phyloP scores from a whole-genome alignment of 2,888 invertebrate genomes.

The Nipponacmea schrenckii region DNA sequence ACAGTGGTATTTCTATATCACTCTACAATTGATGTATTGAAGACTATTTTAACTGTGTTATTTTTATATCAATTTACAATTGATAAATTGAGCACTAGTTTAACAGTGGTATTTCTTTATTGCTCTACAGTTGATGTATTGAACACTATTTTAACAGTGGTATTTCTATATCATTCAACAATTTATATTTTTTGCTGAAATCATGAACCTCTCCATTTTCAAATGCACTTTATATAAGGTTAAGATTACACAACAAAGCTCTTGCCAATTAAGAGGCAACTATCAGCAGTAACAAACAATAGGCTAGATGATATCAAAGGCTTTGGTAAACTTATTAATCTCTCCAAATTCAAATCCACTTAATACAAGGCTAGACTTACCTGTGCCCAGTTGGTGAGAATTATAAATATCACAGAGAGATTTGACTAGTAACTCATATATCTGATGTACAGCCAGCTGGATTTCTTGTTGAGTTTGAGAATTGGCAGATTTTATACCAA shows the following conservation, averaged over 20 bases:
- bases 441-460: slow-evolving; percentile 71
- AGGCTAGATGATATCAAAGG: not conserved
- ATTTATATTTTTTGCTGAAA: too few species aligned
- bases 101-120: too few species aligned
- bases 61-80: too few species aligned
- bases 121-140: too few species aligned
- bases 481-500: slow-evolving; percentile 72
- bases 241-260: slow-evolving; percentile 7
- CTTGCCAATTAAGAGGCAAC: not conserved
- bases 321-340: not conserved
- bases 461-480: slow-evolving; percentile 71
- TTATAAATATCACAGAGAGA: slow-evolving; percentile 65
- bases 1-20: too few species aligned
- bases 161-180: too few species aligned
- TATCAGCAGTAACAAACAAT: not conserved
- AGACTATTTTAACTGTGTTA: too few species aligned
- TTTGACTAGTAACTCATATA: slow-evolving; percentile 71
- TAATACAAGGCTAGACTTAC: slow-evolving; percentile 14
- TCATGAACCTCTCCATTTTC: too few species aligned
- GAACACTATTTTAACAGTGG: too few species aligned
- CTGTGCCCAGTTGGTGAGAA: slow-evolving; percentile 30
- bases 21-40: too few species aligned
- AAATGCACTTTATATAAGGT: not conserved
- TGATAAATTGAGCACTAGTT: too few species aligned
- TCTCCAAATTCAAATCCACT: too few species aligned